These are phyloP conservation scores for Rhopalosiphum padi DNA, from an alignment of 1,140 invertebrate species.

Conservation along the genomic window DNA sequence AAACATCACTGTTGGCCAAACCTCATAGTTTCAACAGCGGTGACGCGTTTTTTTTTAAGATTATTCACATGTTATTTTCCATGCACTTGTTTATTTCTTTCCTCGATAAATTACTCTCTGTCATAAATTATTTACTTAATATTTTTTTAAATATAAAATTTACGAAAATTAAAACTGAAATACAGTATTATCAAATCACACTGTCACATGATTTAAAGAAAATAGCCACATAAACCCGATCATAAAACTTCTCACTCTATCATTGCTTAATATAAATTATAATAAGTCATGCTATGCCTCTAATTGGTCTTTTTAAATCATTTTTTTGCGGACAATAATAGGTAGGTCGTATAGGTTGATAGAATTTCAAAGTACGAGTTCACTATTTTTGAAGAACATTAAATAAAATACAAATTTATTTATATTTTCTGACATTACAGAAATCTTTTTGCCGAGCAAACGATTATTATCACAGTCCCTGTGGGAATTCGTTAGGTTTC, in stretches of 20 bases:
- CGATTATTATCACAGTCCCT: neutral
- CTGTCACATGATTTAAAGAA: neutral
- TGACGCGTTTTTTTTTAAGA: neutral
- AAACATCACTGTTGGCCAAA: neutral
- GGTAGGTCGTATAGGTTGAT: neutral
- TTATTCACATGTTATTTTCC: neutral
- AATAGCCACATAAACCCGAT: neutral
- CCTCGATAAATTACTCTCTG: neutral
- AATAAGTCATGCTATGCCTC: neutral
- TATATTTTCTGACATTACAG: neutral
- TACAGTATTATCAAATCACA: neutral
- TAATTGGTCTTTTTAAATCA: neutral
- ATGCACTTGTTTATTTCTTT: neutral
- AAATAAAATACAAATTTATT: slow-evolving; percentile 17
- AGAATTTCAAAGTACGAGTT: neutral
- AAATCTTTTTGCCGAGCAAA: neutral
- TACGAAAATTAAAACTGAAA: neutral
- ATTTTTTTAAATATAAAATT: neutral
- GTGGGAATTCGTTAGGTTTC: slow-evolving; percentile 9
- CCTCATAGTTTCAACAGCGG: neutral
- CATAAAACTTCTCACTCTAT: neutral
- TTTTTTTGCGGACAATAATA: neutral
- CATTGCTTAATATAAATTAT: no score
- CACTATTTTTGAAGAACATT: neutral
- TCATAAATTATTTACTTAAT: neutral